phyloP scores from a whole-genome alignment of 1,140 invertebrate genomes.

The Ladona fulva region DNA sequence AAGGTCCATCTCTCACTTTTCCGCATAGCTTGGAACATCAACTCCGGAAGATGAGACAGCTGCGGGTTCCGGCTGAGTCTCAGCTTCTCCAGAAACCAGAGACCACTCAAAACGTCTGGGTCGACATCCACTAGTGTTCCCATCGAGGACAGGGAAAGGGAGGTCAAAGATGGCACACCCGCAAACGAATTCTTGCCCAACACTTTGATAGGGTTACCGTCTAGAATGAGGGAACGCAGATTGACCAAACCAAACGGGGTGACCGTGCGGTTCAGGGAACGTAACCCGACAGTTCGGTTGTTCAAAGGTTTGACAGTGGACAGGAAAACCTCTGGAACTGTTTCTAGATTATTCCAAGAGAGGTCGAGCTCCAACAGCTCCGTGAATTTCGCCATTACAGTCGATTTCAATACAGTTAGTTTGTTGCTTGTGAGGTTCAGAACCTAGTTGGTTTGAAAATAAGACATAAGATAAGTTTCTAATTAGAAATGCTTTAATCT shows the following conservation, averaged over 20 bases:
- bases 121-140: conserved; percentile 44
- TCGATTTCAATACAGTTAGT: neutral
- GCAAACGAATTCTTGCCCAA: conserved; percentile 40
- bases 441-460: no score
- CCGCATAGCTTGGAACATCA: neutral
- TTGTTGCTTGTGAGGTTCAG: neutral
- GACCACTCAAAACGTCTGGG: conserved; percentile 38
- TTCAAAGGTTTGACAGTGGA: neutral
- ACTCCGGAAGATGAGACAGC: neutral
- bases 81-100: conserved; percentile 38
- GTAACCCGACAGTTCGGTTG: no score
- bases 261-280: neutral
- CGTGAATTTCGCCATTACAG: neutral
- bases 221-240: neutral
- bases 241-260: neutral
- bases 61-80: neutral
- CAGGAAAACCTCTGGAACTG: neutral
- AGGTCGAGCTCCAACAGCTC: neutral
- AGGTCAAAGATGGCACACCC: conserved; percentile 43
- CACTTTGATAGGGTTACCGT: neutral
- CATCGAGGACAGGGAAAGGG: conserved; percentile 56
- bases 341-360: neutral
- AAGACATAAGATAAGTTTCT: no score
- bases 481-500: no score
- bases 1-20: conserved; percentile 24